Conservation (phyloP, 2,113 vertebrate genomes). For the Sturnus vulgaris region DNA sequence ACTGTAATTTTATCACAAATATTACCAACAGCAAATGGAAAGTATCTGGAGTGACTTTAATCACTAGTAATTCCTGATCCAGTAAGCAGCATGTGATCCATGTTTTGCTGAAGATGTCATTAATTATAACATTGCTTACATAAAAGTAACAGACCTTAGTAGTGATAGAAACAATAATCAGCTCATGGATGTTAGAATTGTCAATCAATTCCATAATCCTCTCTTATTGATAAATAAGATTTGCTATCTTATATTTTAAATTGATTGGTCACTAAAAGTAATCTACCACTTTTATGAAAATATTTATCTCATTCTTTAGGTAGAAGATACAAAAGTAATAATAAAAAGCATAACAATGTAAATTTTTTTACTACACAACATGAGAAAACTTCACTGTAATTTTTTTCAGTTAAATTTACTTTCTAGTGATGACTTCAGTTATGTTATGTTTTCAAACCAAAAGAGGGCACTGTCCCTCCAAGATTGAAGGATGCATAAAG, state of each 20-base stretch:
- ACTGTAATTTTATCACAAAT: neutral
- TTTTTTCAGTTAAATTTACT: neutral
- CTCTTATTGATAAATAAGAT: neutral
- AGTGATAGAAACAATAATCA: neutral
- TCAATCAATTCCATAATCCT: neutral
- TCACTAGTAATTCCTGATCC: neutral
- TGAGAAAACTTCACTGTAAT: neutral
- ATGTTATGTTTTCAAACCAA: neutral
- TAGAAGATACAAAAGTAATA: neutral
- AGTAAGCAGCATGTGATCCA: neutral
- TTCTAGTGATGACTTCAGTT: neutral
- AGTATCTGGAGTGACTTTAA: neutral
- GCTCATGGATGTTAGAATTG: neutral
- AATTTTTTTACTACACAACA: neutral
- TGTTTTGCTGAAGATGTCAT: neutral
- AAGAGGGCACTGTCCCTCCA: conserved; percentile 51
- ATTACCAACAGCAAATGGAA: neutral
- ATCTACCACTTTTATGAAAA: neutral
- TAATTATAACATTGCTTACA: neutral
- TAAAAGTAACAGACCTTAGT: neutral
- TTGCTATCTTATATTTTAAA: neutral
- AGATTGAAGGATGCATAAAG: neutral
- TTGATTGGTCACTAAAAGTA: neutral
- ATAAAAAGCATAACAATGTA: neutral
- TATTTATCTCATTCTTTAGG: neutral